Percentiles rank a stretch among this genome's conserved stretches.
Conservation (phyloP, 2,113 vertebrate genomes). For the Vimba vimba region DNA sequence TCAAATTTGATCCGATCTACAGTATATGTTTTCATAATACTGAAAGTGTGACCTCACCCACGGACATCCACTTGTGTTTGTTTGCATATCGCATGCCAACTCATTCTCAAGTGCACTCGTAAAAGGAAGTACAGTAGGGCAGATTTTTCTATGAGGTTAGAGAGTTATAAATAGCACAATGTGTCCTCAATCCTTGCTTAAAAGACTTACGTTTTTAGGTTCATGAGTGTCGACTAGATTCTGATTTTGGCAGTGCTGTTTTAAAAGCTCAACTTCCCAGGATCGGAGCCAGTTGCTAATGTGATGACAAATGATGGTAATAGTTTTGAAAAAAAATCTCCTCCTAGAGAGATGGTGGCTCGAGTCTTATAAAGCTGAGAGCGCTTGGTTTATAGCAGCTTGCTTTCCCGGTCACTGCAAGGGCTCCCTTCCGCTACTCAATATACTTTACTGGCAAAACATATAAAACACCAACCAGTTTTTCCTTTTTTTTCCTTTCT, state of each 20-base stretch:
- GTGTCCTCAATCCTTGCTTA: slow-evolving; percentile 35
- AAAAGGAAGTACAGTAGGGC: slow-evolving; percentile 11
- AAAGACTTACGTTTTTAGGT: slow-evolving; percentile 19
- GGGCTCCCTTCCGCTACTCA: slow-evolving; percentile 73
- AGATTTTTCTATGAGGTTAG: slow-evolving; percentile 64
- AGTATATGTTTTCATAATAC: neutral
- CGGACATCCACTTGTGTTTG: neutral
- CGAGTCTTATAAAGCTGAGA: slow-evolving; percentile 68
- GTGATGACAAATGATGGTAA: slow-evolving; percentile 73
- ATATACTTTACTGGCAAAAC: slow-evolving; percentile 70
- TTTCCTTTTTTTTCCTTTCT: slow-evolving; percentile 53
- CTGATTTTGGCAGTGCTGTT: slow-evolving; percentile 58
- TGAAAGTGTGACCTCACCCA: neutral
- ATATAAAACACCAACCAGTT: slow-evolving; percentile 65
- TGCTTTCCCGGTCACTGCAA: slow-evolving; percentile 66
- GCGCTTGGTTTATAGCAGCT: slow-evolving; percentile 70
- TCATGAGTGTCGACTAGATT: slow-evolving; percentile 23
- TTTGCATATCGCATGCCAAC: neutral
- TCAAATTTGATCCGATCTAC: neutral
- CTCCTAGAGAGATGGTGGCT: slow-evolving; percentile 67
- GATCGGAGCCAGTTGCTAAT: slow-evolving; percentile 63
- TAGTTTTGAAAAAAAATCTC: slow-evolving; percentile 71
- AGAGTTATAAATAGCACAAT: slow-evolving; percentile 65
- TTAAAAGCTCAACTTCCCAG: slow-evolving; percentile 69
- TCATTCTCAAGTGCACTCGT: neutral